Conservation (phyloP, 2,888 invertebrate species). For the Maniola hyperantus region DNA sequence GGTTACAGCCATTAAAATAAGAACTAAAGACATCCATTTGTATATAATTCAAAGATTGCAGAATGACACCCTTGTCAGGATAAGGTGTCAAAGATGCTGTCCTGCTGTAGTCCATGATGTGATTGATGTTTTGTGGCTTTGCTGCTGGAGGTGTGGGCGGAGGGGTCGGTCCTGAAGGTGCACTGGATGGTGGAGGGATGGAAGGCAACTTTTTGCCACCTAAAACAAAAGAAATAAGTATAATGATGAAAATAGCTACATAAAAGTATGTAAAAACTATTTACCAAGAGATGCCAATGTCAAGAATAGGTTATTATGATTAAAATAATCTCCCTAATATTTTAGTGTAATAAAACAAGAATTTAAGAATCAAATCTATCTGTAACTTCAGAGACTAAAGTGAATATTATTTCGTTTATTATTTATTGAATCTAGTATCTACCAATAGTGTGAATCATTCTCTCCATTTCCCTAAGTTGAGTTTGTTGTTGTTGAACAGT, state of each 20-base stretch:
- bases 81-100: constrained; percentile 60
- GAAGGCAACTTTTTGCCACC: constrained; percentile 55
- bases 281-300: background rate
- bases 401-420: background rate
- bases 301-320: background rate
- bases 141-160: constrained; percentile 41
- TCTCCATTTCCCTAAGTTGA: constrained; percentile 89
- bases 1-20: constrained; percentile 54
- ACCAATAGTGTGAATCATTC: constrained; percentile 70
- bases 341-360: background rate
- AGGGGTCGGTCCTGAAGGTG: constrained; percentile 41
- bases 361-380: too few relatives aligned
- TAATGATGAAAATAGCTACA: too few relatives aligned
- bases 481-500: constrained; percentile 89
- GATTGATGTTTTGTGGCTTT: constrained; percentile 41
- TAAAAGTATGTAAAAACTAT: too few relatives aligned
- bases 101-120: constrained; percentile 42
- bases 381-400: too few relatives aligned
- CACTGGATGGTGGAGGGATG: constrained; percentile 40
- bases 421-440: constrained; percentile 45
- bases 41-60: constrained; percentile 76
- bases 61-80: constrained; percentile 70
- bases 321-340: background rate
- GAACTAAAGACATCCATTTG: constrained; percentile 78
- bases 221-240: constrained; percentile 43